phyloP scores from a whole-genome alignment of 2,797 vertebrate genomes.

The Hipposideros larvatus region DNA sequence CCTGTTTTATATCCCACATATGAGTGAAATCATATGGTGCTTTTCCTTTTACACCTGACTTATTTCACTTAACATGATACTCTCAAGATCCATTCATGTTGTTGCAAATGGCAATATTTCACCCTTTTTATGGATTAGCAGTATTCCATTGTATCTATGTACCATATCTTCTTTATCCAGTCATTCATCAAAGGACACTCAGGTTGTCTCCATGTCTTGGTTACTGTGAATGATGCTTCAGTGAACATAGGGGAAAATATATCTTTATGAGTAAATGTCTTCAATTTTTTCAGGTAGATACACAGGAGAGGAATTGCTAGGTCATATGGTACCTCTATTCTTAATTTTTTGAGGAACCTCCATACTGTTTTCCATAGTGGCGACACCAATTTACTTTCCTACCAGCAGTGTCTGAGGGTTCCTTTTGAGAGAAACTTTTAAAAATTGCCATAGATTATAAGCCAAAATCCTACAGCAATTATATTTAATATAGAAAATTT shows the following conservation, averaged over 20 bases:
- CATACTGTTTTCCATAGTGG: background rate
- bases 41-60: background rate
- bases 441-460: background rate
- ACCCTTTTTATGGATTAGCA: background rate
- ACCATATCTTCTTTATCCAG: too few species aligned
- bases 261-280: background rate
- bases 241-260: background rate
- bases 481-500: background rate
- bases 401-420: background rate
- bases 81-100: background rate
- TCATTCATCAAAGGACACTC: background rate
- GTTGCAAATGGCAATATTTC: background rate
- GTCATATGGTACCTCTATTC: background rate
- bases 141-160: background rate
- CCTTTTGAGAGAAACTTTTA: background rate
- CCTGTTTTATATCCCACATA: too few species aligned
- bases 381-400: background rate
- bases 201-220: background rate
- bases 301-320: too few species aligned
- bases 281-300: background rate
- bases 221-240: background rate
- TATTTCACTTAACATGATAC: background rate
- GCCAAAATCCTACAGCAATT: background rate
- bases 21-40: background rate
- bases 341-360: background rate